A percentile compares a stretch with the other conserved stretches of the same genome.
Evolutionary conservation across 2,888 invertebrate genomes (phyloP).

Genomic region (Caenorhabditis sp.): DNA sequence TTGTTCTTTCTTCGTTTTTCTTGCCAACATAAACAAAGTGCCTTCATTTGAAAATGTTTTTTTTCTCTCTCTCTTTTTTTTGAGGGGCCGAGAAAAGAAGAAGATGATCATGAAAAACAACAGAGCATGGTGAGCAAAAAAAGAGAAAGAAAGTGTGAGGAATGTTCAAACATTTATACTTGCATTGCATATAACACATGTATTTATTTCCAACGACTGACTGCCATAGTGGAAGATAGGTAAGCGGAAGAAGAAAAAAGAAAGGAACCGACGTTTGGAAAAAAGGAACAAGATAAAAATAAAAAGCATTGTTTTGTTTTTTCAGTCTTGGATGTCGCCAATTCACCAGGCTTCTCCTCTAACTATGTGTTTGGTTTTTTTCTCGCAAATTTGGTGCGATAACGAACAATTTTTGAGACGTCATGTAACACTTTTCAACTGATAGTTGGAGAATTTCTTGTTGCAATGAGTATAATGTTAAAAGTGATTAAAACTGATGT

Average conservation of each 20-base stretch:
- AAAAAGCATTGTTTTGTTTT: background rate
- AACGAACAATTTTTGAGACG: conserved; percentile 21
- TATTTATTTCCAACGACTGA: background rate
- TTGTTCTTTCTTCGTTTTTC: background rate
- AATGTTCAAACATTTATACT: conserved; percentile 15
- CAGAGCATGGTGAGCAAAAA: background rate
- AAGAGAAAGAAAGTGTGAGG: conserved; percentile 18
- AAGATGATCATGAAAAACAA: conserved; percentile 4
- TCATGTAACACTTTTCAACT: conserved; percentile 21
- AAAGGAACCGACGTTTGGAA: background rate
- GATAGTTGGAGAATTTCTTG: background rate
- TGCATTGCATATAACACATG: conserved; percentile 12
- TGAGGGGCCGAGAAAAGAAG: background rate
- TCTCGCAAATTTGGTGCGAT: background rate
- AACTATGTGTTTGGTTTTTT: conserved; percentile 2
- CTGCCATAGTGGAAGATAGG: background rate
- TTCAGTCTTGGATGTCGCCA: background rate
- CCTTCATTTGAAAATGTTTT: conserved; percentile 18
- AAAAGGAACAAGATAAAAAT: background rate
- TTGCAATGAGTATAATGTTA: background rate
- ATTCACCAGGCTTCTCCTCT: background rate
- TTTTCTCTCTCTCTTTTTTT: no score
- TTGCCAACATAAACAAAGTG: conserved; percentile 26
- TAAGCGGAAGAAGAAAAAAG: background rate
- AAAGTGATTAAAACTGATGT: conserved; percentile 1